These are phyloP conservation scores for Passer domesticus DNA, from an alignment of 2,113 vertebrate species.

Conservation along the genomic window DNA sequence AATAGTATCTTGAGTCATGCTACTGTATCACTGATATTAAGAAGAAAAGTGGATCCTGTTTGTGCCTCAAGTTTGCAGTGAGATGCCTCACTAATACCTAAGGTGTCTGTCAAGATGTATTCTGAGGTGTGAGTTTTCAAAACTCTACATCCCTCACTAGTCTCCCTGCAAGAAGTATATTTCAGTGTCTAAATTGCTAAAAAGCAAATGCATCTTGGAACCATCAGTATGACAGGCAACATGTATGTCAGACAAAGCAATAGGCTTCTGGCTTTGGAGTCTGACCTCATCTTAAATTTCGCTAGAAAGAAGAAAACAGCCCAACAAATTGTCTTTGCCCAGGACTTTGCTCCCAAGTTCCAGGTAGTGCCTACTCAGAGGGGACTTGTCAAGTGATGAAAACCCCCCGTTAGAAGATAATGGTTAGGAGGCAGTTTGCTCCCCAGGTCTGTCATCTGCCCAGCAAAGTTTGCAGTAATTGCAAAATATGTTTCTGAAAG, in stretches of 20 bases:
- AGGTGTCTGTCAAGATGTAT: not conserved
- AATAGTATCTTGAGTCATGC: not conserved
- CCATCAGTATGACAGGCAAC: not conserved
- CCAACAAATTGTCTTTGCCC: not conserved
- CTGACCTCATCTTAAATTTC: not conserved
- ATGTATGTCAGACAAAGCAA: not conserved
- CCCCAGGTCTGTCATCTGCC: not conserved
- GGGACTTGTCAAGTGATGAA: not conserved
- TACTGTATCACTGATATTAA: not conserved
- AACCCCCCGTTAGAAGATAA: not conserved
- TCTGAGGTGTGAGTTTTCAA: not conserved
- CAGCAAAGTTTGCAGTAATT: not conserved
- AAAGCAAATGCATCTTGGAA: not conserved
- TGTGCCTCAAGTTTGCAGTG: not conserved
- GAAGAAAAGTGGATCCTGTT: not conserved
- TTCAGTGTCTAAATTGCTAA: not conserved
- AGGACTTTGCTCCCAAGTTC: not conserved
- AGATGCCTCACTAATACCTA: not conserved
- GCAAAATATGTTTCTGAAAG: slow-evolving; percentile 4
- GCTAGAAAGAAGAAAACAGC: not conserved
- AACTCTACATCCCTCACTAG: not conserved
- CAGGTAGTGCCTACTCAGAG: not conserved
- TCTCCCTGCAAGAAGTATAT: not conserved
- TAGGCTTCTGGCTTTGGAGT: not conserved
- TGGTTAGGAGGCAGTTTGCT: not conserved